Percentiles rank a stretch among this genome's conserved stretches.
Conservation (phyloP, 2,888 invertebrate genomes). For the Chouioia cunea region DNA sequence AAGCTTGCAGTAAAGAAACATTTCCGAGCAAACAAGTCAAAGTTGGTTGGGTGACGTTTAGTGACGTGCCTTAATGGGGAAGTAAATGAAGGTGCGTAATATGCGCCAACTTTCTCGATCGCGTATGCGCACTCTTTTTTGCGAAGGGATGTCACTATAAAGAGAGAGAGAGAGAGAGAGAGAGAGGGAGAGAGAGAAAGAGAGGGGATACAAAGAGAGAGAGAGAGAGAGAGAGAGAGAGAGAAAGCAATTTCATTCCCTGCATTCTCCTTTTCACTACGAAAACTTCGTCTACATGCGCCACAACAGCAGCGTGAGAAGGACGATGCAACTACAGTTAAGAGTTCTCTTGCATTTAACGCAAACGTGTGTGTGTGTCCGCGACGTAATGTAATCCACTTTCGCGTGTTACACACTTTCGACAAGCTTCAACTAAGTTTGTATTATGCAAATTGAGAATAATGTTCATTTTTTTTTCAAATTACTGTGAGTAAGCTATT, state of each 20-base stretch:
- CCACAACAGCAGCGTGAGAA: slow-evolving; percentile 22
- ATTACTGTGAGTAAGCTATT: too few species aligned
- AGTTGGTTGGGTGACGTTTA: too few species aligned
- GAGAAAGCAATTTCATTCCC: slow-evolving; percentile 51
- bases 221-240: slow-evolving; percentile 15
- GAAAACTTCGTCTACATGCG: not conserved
- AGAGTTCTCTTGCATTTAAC: slow-evolving; percentile 49
- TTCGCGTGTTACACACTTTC: not conserved
- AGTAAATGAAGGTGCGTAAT: slow-evolving; percentile 33
- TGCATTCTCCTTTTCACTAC: too few species aligned
- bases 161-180: too few species aligned
- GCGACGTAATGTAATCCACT: slow-evolving; percentile 49
- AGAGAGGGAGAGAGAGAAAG: slow-evolving; percentile 33
- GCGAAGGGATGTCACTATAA: too few species aligned
- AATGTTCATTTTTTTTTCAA: too few species aligned
- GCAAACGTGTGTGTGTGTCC: slow-evolving; percentile 43
- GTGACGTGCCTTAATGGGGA: slow-evolving; percentile 18
- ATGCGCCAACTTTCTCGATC: slow-evolving; percentile 39
- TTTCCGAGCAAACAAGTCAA: too few species aligned
- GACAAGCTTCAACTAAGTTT: not conserved
- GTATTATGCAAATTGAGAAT: too few species aligned
- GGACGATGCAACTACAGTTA: slow-evolving; percentile 35
- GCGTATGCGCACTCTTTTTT: not conserved
- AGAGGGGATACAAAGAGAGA: slow-evolving; percentile 11
- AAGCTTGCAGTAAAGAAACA: too few species aligned